phyloP scores from a whole-genome alignment of 2,797 vertebrate genomes.

The Ceryle rudis region DNA sequence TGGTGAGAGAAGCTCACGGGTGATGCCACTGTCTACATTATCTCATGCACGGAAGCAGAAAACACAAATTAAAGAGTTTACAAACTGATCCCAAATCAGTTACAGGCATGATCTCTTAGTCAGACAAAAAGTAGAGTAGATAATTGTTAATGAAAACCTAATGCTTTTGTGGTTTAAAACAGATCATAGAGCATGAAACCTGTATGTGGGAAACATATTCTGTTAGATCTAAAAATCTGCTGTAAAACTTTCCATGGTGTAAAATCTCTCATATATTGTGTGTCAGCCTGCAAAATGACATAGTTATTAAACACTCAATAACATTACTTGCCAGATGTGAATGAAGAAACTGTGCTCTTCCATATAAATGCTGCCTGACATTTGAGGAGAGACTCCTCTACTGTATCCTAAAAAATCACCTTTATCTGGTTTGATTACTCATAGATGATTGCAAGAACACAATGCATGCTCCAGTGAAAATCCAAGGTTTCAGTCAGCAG shows the following conservation, averaged over 20 bases:
- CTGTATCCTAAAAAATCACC: background rate
- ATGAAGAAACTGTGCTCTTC: background rate
- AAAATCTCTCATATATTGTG: background rate
- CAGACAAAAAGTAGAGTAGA: background rate
- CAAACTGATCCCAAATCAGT: background rate
- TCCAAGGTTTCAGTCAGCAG: background rate
- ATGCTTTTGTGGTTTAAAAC: background rate
- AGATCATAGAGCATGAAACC: background rate
- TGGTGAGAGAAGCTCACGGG: background rate
- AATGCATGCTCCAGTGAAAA: background rate
- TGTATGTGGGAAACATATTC: background rate
- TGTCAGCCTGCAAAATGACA: background rate
- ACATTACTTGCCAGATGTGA: background rate
- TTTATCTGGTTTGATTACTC: background rate
- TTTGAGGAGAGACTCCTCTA: background rate
- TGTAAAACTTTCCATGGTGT: too few relatives aligned
- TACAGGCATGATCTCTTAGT: background rate
- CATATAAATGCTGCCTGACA: background rate
- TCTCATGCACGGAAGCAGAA: background rate
- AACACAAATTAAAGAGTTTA: background rate
- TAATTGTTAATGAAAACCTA: background rate
- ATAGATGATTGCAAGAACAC: background rate
- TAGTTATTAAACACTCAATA: slow-evolving; percentile 12
- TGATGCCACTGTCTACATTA: background rate
- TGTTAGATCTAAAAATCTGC: too few relatives aligned